A percentile compares a stretch with the other conserved stretches of the same genome.
Evolutionary conservation across 2,888 invertebrate species (phyloP).

Genomic region (Papilio gigon): DNA sequence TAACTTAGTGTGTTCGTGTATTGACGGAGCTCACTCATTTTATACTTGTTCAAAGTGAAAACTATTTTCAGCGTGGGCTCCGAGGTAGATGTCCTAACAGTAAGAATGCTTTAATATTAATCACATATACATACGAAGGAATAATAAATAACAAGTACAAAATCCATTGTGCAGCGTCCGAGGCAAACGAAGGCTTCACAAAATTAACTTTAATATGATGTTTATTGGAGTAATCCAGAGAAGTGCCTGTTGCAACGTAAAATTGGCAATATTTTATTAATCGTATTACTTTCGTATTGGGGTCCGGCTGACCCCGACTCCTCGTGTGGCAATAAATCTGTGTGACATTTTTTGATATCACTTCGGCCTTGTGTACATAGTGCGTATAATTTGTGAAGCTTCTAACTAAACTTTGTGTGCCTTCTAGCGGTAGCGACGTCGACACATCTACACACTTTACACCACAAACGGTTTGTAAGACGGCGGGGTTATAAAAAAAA

Average conservation of each 20-base stretch:
- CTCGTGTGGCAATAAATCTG: conserved; percentile 47
- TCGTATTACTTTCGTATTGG: conserved; percentile 72
- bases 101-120: conserved; percentile 63
- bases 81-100: conserved; percentile 59
- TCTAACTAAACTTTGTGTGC: conserved; percentile 82
- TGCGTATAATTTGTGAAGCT: conserved; percentile 76
- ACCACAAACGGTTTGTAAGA: not conserved
- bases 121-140: conserved; percentile 64
- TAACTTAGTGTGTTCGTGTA: conserved; percentile 80
- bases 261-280: conserved; percentile 81
- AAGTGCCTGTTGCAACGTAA: conserved; percentile 82
- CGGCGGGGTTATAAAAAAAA: not conserved
- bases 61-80: conserved; percentile 59
- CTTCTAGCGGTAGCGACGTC: conserved; percentile 81
- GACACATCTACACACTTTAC: conserved; percentile 59
- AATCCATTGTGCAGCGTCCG: conserved; percentile 66
- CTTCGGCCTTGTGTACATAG: conserved; percentile 49
- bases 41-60: conserved; percentile 69
- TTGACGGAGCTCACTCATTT: conserved; percentile 73
- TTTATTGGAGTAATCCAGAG: conserved; percentile 82
- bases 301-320: conserved; percentile 54
- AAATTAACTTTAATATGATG: conserved; percentile 78
- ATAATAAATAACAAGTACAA: conserved; percentile 75
- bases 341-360: conserved; percentile 44
- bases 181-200: conserved; percentile 76